Evolutionary conservation across 2,113 vertebrate species (phyloP).

Genomic region (Caloenas nicobarica): DNA sequence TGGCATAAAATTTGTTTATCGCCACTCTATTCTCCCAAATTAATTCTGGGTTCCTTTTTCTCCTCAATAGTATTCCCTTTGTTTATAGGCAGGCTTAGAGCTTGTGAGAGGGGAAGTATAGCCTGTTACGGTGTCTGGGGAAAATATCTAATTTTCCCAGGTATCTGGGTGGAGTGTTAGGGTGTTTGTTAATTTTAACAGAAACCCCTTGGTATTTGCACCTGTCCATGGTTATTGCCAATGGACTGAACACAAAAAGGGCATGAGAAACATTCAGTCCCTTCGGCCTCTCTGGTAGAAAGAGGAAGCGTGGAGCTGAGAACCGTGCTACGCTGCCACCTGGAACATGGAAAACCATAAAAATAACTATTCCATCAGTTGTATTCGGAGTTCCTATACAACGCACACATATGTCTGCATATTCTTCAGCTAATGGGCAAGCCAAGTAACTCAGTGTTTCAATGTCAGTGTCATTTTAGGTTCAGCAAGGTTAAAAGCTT

Average conservation of each 20-base stretch:
- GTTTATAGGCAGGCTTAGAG: neutral
- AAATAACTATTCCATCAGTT: neutral
- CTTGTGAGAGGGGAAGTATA: neutral
- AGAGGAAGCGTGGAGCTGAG: neutral
- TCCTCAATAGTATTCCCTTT: neutral
- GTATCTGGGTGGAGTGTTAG: neutral
- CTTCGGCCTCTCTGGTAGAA: neutral
- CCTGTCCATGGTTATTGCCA: neutral
- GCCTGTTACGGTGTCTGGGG: neutral
- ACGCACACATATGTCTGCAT: neutral
- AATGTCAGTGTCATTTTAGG: neutral
- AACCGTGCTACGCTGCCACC: neutral
- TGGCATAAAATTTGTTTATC: neutral
- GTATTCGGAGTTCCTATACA: neutral
- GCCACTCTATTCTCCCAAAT: neutral
- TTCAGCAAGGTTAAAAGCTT: neutral
- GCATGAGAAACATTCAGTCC: neutral
- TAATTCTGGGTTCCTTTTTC: neutral
- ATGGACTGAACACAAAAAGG: neutral
- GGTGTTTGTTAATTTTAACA: neutral
- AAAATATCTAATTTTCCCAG: constrained; percentile 16
- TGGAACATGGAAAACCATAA: neutral
- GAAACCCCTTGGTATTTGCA: neutral
- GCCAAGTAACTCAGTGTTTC: neutral
- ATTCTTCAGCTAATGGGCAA: neutral